Evolutionary conservation across 1,140 invertebrate species (phyloP), one percentile per base, ranked within the genome.

Genomic region (Tetramorium alpestre): DNA sequence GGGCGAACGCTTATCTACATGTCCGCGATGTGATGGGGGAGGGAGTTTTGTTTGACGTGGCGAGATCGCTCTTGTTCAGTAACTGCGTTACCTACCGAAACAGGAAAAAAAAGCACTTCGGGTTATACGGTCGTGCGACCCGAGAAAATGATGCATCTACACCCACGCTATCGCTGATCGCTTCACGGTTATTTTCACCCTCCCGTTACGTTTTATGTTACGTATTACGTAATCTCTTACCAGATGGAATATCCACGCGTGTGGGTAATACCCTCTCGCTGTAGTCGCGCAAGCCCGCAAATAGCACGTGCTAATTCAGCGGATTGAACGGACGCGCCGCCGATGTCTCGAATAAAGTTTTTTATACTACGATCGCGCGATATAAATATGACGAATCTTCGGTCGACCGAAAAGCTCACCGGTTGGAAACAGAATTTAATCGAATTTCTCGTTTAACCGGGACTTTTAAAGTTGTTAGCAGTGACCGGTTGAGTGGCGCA

Each of bases 401-500:
- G 56, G 22, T 73, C 69, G n/a, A 58, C 69, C 54, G 54, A 62
- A 84, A 84, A 84, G 54, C 47, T 62, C 80, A 38, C 22, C 69
- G 69, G 41, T 73, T 13, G 80, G 69, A 49, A 58, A 33, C 54
- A 10, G 28, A 16, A 28, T 47, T 60, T 84, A 75, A 84, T 75
- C 54, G 69, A 84, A 75, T 84, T 49, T 60, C 41, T 49, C 69
- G 69, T 75, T 75, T 62, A 73, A 72, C 80, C 54, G 56, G 69
- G 41, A 73, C 54, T 84, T 89, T 90, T 89, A 89, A 89, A 90
- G 88, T 87, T 87, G 88, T 90, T 90, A 90, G 88, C 49, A 60
- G 76, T 54, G 60, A 67, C 76, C 69, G 58, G 84, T 80, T 77
- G 88, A 90, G 88, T 87, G 88, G 70, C 70, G 76, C 76, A 65